Base-by-base conservation (phyloP, 2,113 vertebrate genomes). In the Camelus bactrianus region DNA sequence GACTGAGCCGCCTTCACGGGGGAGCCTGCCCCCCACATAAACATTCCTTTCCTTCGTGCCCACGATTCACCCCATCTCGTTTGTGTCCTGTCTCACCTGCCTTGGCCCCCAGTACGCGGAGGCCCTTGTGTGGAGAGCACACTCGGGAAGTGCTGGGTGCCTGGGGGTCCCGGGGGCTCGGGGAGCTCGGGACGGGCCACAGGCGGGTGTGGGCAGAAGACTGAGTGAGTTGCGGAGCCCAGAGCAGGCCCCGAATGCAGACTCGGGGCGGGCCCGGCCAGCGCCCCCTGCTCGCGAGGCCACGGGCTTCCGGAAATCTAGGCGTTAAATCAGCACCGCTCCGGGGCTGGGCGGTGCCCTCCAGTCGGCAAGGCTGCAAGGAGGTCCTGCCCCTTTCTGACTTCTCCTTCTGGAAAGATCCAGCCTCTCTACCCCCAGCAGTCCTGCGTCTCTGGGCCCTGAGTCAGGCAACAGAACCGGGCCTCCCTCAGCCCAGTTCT, bases 221-320 rank as follows among this genome's bases (percentile, higher is more conserved):
- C 26, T 7, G 8, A n/a, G 38, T 6, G 48, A 50, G 32, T 50
- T 38, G 7, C 8, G 9, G 19, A 9, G n/a, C 19, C 32, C 30
- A 1, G 32, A 54, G 20, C 48, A 16, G 24, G 1, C 10, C 38
- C 3, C 1, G 17, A 26, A 12, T 6, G 24, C 22, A 5, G 4
- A 26, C 38, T 42, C 38, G 1, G 38, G 38, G 38, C 5, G 38
- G 38, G 5, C 38, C 14, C 19, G 8, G 0, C 48, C 35, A 46
- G 17, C 3, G 0, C 9, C 2, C 5, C 3, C 11, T 5, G 1
- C 16, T 16, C 16, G 1, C 0, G 0, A 8, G 13, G n/a, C 22
- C 2, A 0, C 0, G 8, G 1, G 32, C 60, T 6, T n/a, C 60
- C n/a, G 2, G 28, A 50, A 20, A 16, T 50, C 56, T 6, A 1